phyloP scores from a whole-genome alignment of 2,888 invertebrate genomes.

The Maniola hyperantus region DNA sequence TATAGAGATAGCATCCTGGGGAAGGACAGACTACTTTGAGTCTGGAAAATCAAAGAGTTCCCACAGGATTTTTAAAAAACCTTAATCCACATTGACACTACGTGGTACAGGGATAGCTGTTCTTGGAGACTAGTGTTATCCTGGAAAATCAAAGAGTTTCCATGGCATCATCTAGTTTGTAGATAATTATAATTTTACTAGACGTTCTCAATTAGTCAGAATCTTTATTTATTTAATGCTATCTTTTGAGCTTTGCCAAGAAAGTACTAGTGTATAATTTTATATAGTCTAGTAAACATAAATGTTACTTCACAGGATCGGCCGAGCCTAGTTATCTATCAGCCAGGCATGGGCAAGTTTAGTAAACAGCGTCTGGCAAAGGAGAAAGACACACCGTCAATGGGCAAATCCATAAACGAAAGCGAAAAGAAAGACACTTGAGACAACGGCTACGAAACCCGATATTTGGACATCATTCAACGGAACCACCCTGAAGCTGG shows the following conservation, averaged over 20 bases:
- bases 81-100: no score
- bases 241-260: not conserved
- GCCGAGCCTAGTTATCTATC: slow-evolving; percentile 94
- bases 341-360: slow-evolving; percentile 93
- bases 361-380: slow-evolving; percentile 85
- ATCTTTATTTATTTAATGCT: not conserved
- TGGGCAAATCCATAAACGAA: slow-evolving; percentile 64
- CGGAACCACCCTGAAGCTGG: slow-evolving; percentile 76
- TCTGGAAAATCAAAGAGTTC: no score
- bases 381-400: slow-evolving; percentile 64
- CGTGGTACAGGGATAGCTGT: no score
- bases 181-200: no score
- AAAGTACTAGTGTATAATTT: not conserved
- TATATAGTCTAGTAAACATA: not conserved
- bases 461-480: slow-evolving; percentile 78
- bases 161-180: no score
- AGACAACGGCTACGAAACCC: slow-evolving; percentile 57
- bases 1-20: no score
- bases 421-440: slow-evolving; percentile 81
- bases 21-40: no score
- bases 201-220: no score
- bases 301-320: slow-evolving; percentile 85
- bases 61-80: no score
- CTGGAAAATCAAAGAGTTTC: no score
- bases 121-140: no score